Conservation (phyloP, 2,888 invertebrate species). For the Mythimna impura region DNA sequence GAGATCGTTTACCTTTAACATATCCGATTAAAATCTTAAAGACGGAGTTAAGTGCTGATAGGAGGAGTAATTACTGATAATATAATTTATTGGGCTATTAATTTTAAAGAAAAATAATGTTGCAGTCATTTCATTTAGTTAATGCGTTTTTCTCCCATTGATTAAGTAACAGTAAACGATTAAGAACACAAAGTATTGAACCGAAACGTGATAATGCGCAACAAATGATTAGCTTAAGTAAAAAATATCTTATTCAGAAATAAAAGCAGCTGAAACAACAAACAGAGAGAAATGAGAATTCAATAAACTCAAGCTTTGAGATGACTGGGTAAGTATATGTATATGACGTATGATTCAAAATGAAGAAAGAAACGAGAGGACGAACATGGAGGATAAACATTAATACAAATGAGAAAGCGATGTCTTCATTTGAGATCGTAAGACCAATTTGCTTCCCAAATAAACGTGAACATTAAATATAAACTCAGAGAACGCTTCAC, state of each 20-base stretch:
- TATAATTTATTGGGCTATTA: slow-evolving; percentile 47
- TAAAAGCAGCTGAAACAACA: slow-evolving; percentile 26
- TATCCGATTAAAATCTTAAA: slow-evolving; percentile 50
- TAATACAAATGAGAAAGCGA: slow-evolving; percentile 58
- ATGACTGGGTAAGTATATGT: slow-evolving; percentile 39
- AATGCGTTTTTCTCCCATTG: slow-evolving; percentile 41
- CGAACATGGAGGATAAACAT: slow-evolving; percentile 47
- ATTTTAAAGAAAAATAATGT: slow-evolving; percentile 47
- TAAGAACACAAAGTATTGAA: neutral
- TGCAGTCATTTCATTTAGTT: slow-evolving; percentile 22
- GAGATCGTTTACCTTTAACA: slow-evolving; percentile 34
- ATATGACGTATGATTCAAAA: slow-evolving; percentile 51
- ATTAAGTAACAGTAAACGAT: slow-evolving; percentile 15
- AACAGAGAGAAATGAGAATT: slow-evolving; percentile 22
- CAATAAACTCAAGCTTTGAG: slow-evolving; percentile 31
- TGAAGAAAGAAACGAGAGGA: slow-evolving; percentile 36
- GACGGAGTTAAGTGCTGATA: slow-evolving; percentile 47
- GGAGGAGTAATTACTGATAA: slow-evolving; percentile 48
- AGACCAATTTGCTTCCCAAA: slow-evolving; percentile 64
- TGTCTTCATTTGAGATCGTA: slow-evolving; percentile 62
- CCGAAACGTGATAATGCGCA: neutral
- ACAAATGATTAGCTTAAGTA: neutral
- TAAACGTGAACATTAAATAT: slow-evolving; percentile 65
- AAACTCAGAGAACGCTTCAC: slow-evolving; percentile 71
- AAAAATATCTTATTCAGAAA: slow-evolving; percentile 23